Percentiles rank a stretch among this genome's conserved stretches.
Conservation (phyloP, 2,888 invertebrate species). For the Orthonevra nobilis region DNA sequence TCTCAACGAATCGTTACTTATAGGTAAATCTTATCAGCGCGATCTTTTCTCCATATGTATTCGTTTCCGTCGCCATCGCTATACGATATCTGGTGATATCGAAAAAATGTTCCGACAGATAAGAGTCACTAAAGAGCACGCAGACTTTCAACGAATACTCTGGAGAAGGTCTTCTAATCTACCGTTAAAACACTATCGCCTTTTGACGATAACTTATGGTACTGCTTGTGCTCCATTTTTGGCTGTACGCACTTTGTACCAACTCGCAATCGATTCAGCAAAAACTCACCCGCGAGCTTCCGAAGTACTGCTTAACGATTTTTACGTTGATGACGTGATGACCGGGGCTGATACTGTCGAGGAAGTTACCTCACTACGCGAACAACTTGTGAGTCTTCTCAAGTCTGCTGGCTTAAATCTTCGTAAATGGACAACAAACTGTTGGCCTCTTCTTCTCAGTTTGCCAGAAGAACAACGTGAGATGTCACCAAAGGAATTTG, state of each 20-base stretch:
- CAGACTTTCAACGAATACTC: conserved; percentile 49
- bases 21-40: conserved; percentile 31
- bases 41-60: conserved; percentile 37
- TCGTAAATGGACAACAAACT: no score
- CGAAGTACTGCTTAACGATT: no score
- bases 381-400: no score
- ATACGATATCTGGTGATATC: conserved; percentile 42
- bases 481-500: no score
- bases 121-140: conserved; percentile 19
- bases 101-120: conserved; percentile 60
- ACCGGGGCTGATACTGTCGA: no score
- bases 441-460: no score
- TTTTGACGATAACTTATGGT: conserved; percentile 54
- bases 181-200: conserved; percentile 29
- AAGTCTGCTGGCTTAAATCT: no score
- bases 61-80: conserved; percentile 33
- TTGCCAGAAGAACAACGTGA: no score
- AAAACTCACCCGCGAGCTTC: not conserved
- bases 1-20: conserved; percentile 34
- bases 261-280: conserved; percentile 58
- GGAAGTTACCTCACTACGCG: no score
- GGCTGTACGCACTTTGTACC: conserved; percentile 49
- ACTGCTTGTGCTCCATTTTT: conserved; percentile 49
- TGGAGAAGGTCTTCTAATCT: conserved; percentile 29
- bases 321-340: no score